These are phyloP conservation scores for Herpetotheres cachinnans DNA, from an alignment of 2,113 vertebrate species.

Conservation along the genomic window DNA sequence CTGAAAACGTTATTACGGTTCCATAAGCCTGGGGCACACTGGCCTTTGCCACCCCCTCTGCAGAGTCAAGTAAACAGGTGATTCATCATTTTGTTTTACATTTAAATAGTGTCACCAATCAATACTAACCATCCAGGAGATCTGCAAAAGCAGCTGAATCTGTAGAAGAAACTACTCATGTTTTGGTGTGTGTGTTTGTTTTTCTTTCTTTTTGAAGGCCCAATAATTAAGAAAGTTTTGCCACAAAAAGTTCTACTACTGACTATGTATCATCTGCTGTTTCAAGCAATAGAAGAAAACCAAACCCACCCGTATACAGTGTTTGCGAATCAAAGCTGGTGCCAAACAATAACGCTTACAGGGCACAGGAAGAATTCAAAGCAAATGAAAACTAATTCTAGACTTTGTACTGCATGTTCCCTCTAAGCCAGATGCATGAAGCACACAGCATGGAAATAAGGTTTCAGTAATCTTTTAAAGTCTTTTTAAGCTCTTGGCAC, in stretches of 20 bases:
- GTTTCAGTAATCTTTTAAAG: slow-evolving; percentile 44
- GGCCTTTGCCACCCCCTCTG: neutral
- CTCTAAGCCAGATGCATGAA: slow-evolving; percentile 18
- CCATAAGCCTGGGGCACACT: neutral
- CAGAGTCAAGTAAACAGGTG: neutral
- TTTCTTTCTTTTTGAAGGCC: neutral
- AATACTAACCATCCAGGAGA: neutral
- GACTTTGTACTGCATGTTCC: slow-evolving; percentile 22
- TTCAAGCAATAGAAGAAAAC: neutral
- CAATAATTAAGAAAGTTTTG: neutral
- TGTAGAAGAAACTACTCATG: neutral
- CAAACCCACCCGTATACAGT: neutral
- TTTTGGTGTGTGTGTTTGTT: neutral
- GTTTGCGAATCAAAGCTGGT: neutral
- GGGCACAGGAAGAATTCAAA: slow-evolving; percentile 41
- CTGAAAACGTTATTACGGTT: neutral
- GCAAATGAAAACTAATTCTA: slow-evolving; percentile 25
- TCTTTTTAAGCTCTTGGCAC: slow-evolving; percentile 54
- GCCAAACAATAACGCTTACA: slow-evolving; percentile 13
- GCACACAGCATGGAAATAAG: slow-evolving; percentile 41
- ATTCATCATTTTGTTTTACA: neutral
- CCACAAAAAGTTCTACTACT: neutral
- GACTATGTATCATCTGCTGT: neutral
- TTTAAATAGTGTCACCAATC: neutral
- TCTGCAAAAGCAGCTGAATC: neutral